A percentile compares a stretch with the other conserved stretches of the same genome.
Conservation (phyloP, 2,888 invertebrate genomes). For the Polylopha cassiicola region DNA sequence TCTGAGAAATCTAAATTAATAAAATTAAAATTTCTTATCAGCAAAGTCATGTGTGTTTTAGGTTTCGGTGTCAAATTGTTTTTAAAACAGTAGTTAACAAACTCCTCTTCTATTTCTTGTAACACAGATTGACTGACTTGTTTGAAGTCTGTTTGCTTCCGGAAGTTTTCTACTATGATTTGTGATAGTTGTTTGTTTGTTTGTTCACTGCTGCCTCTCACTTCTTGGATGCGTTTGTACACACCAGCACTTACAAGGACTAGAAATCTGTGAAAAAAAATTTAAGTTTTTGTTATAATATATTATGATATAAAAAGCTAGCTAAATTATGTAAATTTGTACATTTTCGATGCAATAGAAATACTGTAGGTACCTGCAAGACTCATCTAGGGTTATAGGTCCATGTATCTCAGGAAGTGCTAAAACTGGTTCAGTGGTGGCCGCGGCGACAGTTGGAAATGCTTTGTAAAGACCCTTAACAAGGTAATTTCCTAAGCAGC, state of each 20-base stretch:
- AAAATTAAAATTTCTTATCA: constrained; percentile 92
- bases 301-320: neutral
- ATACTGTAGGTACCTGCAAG: constrained; percentile 74
- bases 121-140: constrained; percentile 92
- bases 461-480: constrained; percentile 92
- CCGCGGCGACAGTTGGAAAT: constrained; percentile 83
- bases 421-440: constrained; percentile 86
- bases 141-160: constrained; percentile 85
- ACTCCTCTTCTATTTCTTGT: constrained; percentile 88
- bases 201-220: constrained; percentile 81
- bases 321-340: no score
- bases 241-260: constrained; percentile 91
- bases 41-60: constrained; percentile 89
- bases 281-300: neutral
- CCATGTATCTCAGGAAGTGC: constrained; percentile 90
- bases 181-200: constrained; percentile 89
- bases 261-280: constrained; percentile 78
- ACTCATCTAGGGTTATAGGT: constrained; percentile 86
- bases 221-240: constrained; percentile 89
- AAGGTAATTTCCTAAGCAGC: constrained; percentile 91
- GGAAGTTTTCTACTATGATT: constrained; percentile 89
- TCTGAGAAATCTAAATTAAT: constrained; percentile 79
- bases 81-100: constrained; percentile 85
- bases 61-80: constrained; percentile 75
- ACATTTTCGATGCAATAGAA: neutral